A percentile compares a stretch with the other conserved stretches of the same genome.
These are phyloP conservation scores for Ariolimax columbianus DNA, from an alignment of 2,888 invertebrate species.

Conservation along the genomic window DNA sequence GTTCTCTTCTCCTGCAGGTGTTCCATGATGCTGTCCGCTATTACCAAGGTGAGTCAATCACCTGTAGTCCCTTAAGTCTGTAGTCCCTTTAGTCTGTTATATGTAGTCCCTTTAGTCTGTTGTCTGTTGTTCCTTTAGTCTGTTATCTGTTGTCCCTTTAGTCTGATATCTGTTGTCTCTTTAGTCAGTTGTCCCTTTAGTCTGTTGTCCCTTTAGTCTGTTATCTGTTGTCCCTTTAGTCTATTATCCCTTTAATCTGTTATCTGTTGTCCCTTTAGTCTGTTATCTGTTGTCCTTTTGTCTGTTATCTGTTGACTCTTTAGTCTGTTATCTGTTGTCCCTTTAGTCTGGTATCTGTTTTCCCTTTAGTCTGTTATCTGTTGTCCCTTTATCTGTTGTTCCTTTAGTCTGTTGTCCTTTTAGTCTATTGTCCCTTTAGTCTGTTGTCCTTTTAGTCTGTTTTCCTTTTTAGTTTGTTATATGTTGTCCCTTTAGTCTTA, in stretches of 20 bases:
- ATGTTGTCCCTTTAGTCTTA: too few species aligned
- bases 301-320: too few species aligned
- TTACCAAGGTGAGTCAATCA: slow-evolving; percentile 66
- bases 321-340: too few species aligned
- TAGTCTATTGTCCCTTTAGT: too few species aligned
- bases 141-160: not conserved
- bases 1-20: slow-evolving; percentile 63
- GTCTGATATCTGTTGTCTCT: not conserved
- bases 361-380: not conserved
- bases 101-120: not conserved
- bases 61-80: not conserved
- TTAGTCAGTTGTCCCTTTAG: not conserved
- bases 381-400: not conserved
- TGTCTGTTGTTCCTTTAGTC: not conserved
- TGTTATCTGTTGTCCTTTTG: not conserved
- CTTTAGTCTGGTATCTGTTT: too few species aligned
- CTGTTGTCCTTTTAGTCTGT: too few species aligned
- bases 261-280: not conserved
- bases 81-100: not conserved
- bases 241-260: not conserved
- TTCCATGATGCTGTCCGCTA: slow-evolving; percentile 76
- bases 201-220: not conserved
- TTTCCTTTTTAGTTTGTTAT: not conserved
- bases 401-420: too few species aligned
- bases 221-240: too few species aligned